Percentiles rank a stretch among this genome's conserved stretches.
phyloP scores from a whole-genome alignment of 1,140 invertebrate genomes.

The Antheraea mylitta region DNA sequence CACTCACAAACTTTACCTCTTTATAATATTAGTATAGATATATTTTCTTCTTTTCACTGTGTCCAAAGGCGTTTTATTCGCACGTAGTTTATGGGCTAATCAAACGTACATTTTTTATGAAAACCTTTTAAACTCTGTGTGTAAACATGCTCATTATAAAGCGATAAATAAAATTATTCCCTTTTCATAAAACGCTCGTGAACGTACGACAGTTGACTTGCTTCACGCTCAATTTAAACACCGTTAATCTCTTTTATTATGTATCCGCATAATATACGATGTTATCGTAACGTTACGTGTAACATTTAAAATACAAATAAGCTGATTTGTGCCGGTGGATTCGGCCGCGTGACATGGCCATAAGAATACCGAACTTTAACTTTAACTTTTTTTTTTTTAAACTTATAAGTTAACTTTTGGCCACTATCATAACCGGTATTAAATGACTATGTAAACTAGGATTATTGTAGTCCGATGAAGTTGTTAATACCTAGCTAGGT shows the following conservation, averaged over 20 bases:
- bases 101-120: conserved; percentile 17
- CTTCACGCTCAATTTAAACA: conserved; percentile 31
- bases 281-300: background rate
- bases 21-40: too few relatives aligned
- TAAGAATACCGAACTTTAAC: background rate
- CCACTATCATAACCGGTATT: too few relatives aligned
- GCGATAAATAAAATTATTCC: conserved; percentile 72
- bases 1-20: too few relatives aligned
- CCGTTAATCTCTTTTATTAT: background rate
- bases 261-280: background rate
- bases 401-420: background rate
- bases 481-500: too few relatives aligned
- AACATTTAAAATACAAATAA: background rate
- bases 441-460: too few relatives aligned
- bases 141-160: conserved; percentile 68
- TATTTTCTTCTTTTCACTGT: background rate
- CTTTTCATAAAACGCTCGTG: conserved; percentile 53
- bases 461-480: too few relatives aligned
- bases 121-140: conserved; percentile 38
- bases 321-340: background rate
- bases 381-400: too few relatives aligned
- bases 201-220: conserved; percentile 52
- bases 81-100: conserved; percentile 3
- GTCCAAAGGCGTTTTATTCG: background rate
- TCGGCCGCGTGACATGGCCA: background rate